phyloP scores from a whole-genome alignment of 2,888 invertebrate species.

The Sialis fuliginosa region DNA sequence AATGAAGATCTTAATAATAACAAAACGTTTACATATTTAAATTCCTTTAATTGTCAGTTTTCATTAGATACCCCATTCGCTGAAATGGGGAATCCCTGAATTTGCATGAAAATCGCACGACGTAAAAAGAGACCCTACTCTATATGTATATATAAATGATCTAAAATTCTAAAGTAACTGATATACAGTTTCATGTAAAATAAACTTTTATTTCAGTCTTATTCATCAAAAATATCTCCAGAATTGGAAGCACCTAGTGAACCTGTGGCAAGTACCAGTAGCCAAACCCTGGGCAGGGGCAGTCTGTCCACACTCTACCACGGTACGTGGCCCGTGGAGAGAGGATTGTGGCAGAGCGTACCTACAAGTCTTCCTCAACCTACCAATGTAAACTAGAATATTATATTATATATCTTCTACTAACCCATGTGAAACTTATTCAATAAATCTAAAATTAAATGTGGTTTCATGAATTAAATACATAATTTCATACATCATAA shows the following conservation, averaged over 20 bases:
- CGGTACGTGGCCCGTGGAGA: conserved; percentile 44
- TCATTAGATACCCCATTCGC: too few relatives aligned
- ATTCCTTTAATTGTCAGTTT: too few relatives aligned
- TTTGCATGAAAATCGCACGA: too few relatives aligned
- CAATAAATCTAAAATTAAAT: background rate
- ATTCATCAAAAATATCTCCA: conserved; percentile 1
- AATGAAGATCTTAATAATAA: too few relatives aligned
- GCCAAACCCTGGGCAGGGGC: conserved; percentile 10
- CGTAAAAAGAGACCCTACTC: too few relatives aligned
- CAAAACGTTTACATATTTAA: too few relatives aligned
- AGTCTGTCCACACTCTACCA: conserved; percentile 31
- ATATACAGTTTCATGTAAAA: background rate
- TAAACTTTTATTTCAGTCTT: background rate
- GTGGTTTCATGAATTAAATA: too few relatives aligned
- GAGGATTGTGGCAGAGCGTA: conserved; percentile 12
- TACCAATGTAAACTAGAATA: background rate
- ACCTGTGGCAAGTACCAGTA: conserved; percentile 4
- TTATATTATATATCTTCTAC: background rate
- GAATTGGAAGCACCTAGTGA: background rate
- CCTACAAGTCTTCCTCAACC: conserved; percentile 4
- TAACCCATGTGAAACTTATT: background rate
- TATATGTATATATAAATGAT: too few relatives aligned
- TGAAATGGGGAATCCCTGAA: too few relatives aligned
- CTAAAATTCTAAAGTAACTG: too few relatives aligned
- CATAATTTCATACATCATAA: conserved; percentile 16